These are phyloP conservation scores for Macrosiphum euphorbiae DNA, from an alignment of 2,888 invertebrate species.

Conservation along the genomic window DNA sequence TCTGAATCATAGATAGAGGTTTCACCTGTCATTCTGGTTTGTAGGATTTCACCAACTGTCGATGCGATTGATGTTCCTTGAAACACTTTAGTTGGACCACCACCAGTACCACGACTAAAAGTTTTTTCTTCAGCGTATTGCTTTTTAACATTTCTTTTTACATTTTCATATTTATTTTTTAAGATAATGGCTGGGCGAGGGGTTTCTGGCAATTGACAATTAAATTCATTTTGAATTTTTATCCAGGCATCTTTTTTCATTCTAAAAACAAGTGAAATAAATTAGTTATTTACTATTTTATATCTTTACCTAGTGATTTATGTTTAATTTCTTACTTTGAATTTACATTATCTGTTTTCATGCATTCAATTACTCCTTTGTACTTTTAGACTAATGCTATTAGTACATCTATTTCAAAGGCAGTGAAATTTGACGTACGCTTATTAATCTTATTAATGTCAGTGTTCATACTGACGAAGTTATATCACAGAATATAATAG, in stretches of 20 bases:
- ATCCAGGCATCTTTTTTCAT: slow-evolving; percentile 13
- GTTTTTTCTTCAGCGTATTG: background rate
- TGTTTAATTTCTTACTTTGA: slow-evolving; percentile 32
- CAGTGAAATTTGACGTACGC: background rate
- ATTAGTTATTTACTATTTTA: background rate
- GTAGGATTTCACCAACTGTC: background rate
- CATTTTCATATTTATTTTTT: slow-evolving; percentile 5
- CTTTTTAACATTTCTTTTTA: slow-evolving; percentile 14
- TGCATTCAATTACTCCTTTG: background rate
- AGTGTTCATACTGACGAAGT: background rate
- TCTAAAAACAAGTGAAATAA: background rate
- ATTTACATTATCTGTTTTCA: slow-evolving; percentile 8
- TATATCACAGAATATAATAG: background rate
- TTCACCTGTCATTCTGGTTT: background rate
- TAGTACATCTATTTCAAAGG: slow-evolving; percentile 3
- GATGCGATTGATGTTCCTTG: background rate
- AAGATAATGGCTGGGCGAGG: background rate
- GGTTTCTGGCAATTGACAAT: background rate
- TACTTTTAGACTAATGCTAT: slow-evolving; percentile 13
- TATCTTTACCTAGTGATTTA: background rate
- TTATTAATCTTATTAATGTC: background rate
- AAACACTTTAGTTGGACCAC: background rate
- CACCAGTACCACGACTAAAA: background rate
- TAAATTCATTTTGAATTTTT: slow-evolving; percentile 8
- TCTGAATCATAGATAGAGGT: slow-evolving; percentile 11